These are phyloP conservation scores for Trachymyrmex septentrionalis DNA, from an alignment of 1,140 invertebrate species.

Conservation along the genomic window DNA sequence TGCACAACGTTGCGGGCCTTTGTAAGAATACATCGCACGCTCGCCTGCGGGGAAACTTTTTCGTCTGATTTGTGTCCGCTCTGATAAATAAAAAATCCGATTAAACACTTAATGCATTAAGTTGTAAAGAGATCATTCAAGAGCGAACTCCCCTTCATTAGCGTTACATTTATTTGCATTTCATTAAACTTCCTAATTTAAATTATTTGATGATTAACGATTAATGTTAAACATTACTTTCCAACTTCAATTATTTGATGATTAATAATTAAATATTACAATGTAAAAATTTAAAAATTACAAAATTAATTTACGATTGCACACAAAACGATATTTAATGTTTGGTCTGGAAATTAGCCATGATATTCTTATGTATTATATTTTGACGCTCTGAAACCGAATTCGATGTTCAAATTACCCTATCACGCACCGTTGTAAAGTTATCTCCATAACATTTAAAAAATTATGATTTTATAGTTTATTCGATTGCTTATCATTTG, in stretches of 20 bases:
- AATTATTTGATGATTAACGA: background rate
- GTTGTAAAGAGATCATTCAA: background rate
- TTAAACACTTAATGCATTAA: background rate
- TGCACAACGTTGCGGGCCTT: background rate
- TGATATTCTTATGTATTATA: too few species aligned
- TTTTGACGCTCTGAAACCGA: too few species aligned
- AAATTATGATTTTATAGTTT: too few species aligned
- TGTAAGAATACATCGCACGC: conserved; percentile 22
- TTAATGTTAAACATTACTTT: background rate
- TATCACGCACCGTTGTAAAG: too few species aligned
- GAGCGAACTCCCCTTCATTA: background rate
- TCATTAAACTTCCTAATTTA: background rate
- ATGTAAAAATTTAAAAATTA: background rate
- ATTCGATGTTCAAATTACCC: too few species aligned
- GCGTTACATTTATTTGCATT: background rate
- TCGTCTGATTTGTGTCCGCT: background rate
- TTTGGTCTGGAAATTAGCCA: too few species aligned
- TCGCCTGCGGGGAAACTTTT: background rate
- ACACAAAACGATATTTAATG: too few species aligned
- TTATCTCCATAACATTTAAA: too few species aligned
- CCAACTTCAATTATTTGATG: background rate
- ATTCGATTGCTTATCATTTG: too few species aligned
- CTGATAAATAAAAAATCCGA: conserved; percentile 42
- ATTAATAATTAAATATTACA: background rate
- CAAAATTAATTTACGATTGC: background rate